Evolutionary conservation across 53 echinoderm and acorn worm genomes (phyloP).

Genomic region (Apostichopus leukothele): DNA sequence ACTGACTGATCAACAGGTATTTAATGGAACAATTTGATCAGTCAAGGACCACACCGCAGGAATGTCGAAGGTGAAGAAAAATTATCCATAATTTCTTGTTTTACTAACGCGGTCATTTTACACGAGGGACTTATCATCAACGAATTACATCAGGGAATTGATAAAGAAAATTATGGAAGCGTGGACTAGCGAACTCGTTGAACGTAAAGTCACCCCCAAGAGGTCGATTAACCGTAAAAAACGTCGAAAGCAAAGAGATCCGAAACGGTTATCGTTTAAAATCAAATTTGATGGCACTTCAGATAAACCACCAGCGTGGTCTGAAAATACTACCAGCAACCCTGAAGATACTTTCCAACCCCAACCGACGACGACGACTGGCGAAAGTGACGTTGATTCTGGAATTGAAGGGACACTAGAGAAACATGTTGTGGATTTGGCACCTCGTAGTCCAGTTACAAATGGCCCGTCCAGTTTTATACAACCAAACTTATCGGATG

Average conservation of each 20-base stretch:
- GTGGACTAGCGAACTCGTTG: not conserved
- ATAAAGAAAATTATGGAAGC: not conserved
- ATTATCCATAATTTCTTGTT: no score
- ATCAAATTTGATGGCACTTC: not conserved
- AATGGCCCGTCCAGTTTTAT: not conserved
- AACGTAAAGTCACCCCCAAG: not conserved
- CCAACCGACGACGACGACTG: not conserved
- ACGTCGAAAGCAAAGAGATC: conserved; percentile 89
- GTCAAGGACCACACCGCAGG: no score
- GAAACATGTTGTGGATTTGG: not conserved
- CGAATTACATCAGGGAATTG: no score
- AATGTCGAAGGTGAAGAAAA: no score
- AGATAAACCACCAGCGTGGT: not conserved
- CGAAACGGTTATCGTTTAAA: conserved; percentile 58
- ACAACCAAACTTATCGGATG: not conserved
- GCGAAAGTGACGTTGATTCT: conserved; percentile 17
- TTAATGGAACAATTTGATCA: no score
- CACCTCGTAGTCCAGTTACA: not conserved
- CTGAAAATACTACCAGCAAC: not conserved
- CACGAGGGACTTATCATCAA: no score
- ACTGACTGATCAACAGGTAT: no score
- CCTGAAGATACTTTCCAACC: not conserved
- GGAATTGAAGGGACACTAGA: conserved; percentile 6
- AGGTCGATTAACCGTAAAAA: conserved; percentile 51
- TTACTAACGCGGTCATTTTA: no score